Evolutionary conservation across 2,888 invertebrate genomes (phyloP), one percentile per base, ranked within the genome.

Genomic region (Melinaea marsaeus): DNA sequence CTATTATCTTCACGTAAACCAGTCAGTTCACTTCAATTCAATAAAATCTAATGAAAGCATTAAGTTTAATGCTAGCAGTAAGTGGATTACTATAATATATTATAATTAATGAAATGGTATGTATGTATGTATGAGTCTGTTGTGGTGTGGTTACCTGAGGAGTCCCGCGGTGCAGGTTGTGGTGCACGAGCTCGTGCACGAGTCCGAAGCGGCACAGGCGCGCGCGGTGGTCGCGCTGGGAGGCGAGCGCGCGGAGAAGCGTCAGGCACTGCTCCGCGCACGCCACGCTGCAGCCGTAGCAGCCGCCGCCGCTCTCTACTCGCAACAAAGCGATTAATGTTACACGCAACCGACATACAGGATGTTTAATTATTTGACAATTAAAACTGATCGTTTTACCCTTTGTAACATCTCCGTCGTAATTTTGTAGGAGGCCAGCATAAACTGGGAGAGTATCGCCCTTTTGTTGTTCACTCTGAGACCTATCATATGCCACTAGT

Each of bases 181-280:
- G 96, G 78, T 97, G 96, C 13, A 98, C 95, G 32, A 98, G 89
- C 79, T 98, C 97, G 74, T 96, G 95, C 32, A 98, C 96, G 37
- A 98, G 92, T 0, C 98, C 98, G 83, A 96, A 95, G 57, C 94
- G 93, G 75, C 96, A 96, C 2, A 97, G 89, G 0, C 94, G 92
- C 66, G 94, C 92, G 64, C 97, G 93, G 35, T 96, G 95, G 3
- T 93, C 93, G 2, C 93, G 92, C 75, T 95, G 95, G 5, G 95
- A 95, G 4, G 98, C 97, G 72, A 99, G 92, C 45, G 98, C 98
- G 51, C 98, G 93, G 58, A 99, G 90, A 55, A 99, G 87, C 0
- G 98, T 98, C 42, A 99, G 92, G 81, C 98, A 99, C 81, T 98
- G 98, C 81, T 98, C 97, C 0, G 98, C 96, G 51, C 98, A 96